Conservation (phyloP, 2,888 invertebrate genomes). For the Synergus laeviventris region DNA sequence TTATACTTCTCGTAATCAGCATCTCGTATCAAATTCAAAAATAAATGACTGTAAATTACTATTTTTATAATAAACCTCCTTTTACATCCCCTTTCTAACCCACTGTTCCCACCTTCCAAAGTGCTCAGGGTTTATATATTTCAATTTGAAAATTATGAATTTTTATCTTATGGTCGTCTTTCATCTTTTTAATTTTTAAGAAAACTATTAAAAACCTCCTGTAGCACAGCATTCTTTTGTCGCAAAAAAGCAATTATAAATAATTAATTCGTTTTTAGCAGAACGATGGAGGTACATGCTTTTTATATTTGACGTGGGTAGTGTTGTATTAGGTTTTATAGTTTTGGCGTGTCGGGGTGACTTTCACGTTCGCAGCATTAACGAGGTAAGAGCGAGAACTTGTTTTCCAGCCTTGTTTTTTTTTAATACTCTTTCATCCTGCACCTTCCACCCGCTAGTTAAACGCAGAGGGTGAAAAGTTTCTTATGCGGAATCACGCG, state of each 20-base stretch:
- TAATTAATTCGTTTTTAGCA: too few relatives aligned
- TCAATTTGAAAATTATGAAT: too few relatives aligned
- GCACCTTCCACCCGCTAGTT: not conserved
- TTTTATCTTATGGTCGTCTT: too few relatives aligned
- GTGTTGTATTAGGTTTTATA: not conserved
- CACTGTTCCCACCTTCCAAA: too few relatives aligned
- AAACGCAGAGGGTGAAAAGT: slow-evolving; percentile 28
- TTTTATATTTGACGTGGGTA: not conserved
- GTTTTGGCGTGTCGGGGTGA: slow-evolving; percentile 4
- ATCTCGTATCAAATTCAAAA: not conserved
- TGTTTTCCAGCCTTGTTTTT: slow-evolving; percentile 9
- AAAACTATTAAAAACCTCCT: too few relatives aligned
- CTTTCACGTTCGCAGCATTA: slow-evolving; percentile 4
- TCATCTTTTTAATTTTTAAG: too few relatives aligned
- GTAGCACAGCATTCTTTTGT: too few relatives aligned
- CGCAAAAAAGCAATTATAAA: too few relatives aligned
- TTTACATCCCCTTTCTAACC: too few relatives aligned
- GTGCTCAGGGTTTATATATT: too few relatives aligned
- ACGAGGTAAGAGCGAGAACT: slow-evolving; percentile 1
- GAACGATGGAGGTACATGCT: not conserved
- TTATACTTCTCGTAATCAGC: not conserved
- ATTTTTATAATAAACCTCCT: not conserved
- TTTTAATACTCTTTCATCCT: slow-evolving; percentile 16
- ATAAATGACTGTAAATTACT: not conserved
- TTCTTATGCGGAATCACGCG: slow-evolving; percentile 24